Evolutionary conservation across 2,113 vertebrate genomes (phyloP).

Genomic region (Notothenia rossii): DNA sequence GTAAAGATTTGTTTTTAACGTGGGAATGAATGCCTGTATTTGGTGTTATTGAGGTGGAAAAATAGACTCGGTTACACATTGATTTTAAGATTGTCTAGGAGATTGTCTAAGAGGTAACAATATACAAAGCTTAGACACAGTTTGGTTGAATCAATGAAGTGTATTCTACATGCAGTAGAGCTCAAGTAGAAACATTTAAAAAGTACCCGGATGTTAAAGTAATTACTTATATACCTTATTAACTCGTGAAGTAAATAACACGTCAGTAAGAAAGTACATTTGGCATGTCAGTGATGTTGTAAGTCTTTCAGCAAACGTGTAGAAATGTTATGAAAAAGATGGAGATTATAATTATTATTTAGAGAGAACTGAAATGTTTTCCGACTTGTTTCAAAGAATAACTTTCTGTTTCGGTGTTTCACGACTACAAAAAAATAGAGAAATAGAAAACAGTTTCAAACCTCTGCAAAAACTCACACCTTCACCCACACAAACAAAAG

Average conservation of each 20-base stretch:
- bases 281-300: no score
- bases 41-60: background rate
- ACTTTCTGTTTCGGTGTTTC: background rate
- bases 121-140: background rate
- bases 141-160: background rate
- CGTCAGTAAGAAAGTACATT: no score
- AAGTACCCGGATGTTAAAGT: background rate
- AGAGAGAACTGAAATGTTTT: background rate
- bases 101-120: background rate
- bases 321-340: no score
- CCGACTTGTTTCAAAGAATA: background rate
- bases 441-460: slow-evolving; percentile 31
- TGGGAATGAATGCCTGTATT: no score
- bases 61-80: background rate
- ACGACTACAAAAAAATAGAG: slow-evolving; percentile 8
- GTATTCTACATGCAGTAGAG: background rate
- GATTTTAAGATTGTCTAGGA: background rate
- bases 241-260: background rate
- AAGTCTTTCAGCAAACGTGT: no score
- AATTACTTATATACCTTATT: background rate
- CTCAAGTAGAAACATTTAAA: background rate
- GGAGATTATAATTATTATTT: no score
- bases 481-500: slow-evolving; percentile 50
- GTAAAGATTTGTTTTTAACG: background rate
- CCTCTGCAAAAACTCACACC: slow-evolving; percentile 54